Conservation (phyloP, 2,113 vertebrate genomes). For the Pimephales promelas region DNA sequence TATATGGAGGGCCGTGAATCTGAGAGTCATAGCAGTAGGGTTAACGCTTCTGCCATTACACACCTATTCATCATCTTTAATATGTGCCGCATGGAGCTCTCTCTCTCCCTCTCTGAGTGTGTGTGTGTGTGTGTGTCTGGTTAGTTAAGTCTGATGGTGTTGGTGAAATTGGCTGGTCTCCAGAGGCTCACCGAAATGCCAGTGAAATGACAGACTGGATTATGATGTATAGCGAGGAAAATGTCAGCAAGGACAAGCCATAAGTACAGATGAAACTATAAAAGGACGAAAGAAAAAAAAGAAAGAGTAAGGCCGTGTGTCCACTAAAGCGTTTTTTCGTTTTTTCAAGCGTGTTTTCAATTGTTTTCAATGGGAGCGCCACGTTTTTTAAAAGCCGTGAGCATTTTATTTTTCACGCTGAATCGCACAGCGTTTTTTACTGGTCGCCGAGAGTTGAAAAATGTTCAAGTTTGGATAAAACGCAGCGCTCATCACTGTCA, state of each 20-base stretch:
- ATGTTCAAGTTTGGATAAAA: no score
- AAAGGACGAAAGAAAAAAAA: background rate
- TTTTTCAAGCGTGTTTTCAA: no score
- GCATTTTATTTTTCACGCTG: no score
- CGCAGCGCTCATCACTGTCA: no score
- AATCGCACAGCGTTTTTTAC: no score
- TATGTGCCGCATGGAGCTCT: slow-evolving; percentile 65
- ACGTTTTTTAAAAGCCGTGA: no score
- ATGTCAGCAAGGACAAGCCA: slow-evolving; percentile 63
- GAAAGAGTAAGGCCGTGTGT: no score
- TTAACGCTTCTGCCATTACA: slow-evolving; percentile 66
- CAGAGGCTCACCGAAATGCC: slow-evolving; percentile 61
- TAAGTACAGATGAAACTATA: slow-evolving; percentile 58
- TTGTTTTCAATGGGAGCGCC: no score
- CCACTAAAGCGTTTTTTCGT: no score
- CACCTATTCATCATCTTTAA: slow-evolving; percentile 77
- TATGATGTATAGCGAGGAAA: slow-evolving; percentile 71
- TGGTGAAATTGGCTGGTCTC: slow-evolving; percentile 49
- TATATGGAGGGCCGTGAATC: slow-evolving; percentile 73
- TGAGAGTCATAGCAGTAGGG: slow-evolving; percentile 63
- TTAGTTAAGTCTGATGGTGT: slow-evolving; percentile 66
- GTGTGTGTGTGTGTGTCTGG: slow-evolving; percentile 40
- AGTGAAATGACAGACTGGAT: slow-evolving; percentile 62
- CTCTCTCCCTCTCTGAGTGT: background rate
- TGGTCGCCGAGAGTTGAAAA: no score